Evolutionary conservation across 92 coral and sea anemone species (phyloP), one percentile per base, ranked within the genome.

Genomic region (Paramuricea clavata): DNA sequence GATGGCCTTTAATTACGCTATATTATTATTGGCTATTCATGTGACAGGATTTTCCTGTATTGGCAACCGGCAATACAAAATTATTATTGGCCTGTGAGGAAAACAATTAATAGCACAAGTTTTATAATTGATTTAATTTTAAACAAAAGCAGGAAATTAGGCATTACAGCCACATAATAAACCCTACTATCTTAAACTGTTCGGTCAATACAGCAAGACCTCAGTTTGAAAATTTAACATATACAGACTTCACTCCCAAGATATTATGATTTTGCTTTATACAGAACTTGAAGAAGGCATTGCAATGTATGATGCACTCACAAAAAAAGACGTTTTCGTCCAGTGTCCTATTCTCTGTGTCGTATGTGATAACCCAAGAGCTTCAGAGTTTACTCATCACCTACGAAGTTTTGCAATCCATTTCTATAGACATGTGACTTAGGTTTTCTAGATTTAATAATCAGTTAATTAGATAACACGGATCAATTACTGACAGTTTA

Each of bases 251-350:
- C 10, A n/a, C n/a, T 39, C 44, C 44, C 44, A 10, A 10, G 5
- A 39, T 39, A 12, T 3, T 70, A 33, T 30, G 13, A 34, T 39
- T 31, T 30, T 70, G 10, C 22, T 70, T 35, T 7, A 17, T 34
- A 21, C 27, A 39, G 76, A 36, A 23, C 52, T 70, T 26, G 76
- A 70, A 70, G 49, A 70, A 23, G 76, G 50, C 42, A 70, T 70
- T 39, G 19, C 33, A 26, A 70, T 70, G 76, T 70, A 67, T 19
- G 73, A 31, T 36, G 42, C 44, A 31, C 27, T 34, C 22, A 70
- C 42, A 13, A 70, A 70, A 70, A 33, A 19, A 70, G 44, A 31
- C 1, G 26, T 70, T 12, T 31, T 70, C 19, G 76, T 67, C 35
- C 73, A 67, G 73, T 67, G 76, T 43, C 49, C 43, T 26, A 34